These are phyloP conservation scores for Ara ararauna DNA, from an alignment of 2,797 vertebrate species.

Conservation along the genomic window DNA sequence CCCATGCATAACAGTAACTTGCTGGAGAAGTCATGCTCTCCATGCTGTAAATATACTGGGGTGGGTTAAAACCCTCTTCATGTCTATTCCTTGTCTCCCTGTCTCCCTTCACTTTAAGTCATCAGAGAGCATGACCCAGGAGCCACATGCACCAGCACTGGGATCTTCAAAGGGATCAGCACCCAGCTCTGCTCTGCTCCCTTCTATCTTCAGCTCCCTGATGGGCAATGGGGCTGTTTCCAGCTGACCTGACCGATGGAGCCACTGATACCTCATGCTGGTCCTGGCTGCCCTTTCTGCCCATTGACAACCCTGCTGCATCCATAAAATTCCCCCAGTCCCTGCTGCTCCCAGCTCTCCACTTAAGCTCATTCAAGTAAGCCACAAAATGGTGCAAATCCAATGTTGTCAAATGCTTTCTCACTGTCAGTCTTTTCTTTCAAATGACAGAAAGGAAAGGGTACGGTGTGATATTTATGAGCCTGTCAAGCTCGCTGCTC, in stretches of 20 bases:
- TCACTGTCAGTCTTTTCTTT: constrained; percentile 39
- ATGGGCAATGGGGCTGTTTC: neutral
- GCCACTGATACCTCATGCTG: neutral
- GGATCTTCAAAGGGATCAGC: neutral
- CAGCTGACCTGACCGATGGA: neutral
- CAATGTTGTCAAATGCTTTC: constrained; percentile 37
- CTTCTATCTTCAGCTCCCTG: neutral
- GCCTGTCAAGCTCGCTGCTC: constrained; percentile 5
- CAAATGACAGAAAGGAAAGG: constrained; percentile 45
- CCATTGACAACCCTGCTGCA: neutral
- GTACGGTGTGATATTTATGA: constrained; percentile 28
- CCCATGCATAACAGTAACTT: accelerated
- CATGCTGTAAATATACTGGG: neutral
- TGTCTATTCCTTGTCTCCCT: neutral
- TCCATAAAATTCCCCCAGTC: neutral
- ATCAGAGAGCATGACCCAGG: neutral
- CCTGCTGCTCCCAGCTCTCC: neutral
- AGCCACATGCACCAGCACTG: neutral
- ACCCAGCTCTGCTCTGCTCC: neutral
- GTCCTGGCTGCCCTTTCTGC: constrained; percentile 25
- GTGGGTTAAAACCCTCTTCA: neutral
- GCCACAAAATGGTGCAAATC: constrained; percentile 55
- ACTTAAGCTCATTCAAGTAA: constrained; percentile 23
- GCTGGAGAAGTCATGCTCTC: neutral
- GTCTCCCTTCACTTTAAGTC: neutral